Evolutionary conservation across 1,140 invertebrate species (phyloP).

Genomic region (Homarus americanus): DNA sequence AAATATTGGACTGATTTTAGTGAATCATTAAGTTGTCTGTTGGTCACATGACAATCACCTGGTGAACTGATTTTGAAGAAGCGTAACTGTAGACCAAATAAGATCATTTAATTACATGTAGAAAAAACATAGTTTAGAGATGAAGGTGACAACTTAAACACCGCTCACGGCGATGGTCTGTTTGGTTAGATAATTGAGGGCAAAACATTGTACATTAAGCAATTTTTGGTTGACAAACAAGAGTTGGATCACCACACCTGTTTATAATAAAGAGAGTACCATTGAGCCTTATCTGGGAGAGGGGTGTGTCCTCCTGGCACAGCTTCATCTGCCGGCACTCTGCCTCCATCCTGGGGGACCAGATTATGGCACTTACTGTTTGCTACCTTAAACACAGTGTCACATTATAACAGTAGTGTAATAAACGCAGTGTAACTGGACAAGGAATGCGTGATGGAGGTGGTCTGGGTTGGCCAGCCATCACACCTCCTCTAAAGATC

Average conservation of each 20-base stretch:
- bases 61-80: no score
- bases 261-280: slow-evolving; percentile 9
- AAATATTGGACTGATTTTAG: no score
- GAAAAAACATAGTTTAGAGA: no score
- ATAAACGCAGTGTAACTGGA: not conserved
- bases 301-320: not conserved
- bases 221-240: not conserved
- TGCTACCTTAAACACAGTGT: not conserved
- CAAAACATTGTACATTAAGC: not conserved
- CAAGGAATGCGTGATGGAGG: not conserved
- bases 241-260: not conserved
- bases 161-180: no score
- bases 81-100: no score
- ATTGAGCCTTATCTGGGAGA: not conserved
- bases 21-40: no score
- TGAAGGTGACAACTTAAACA: no score
- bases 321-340: not conserved
- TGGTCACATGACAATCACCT: no score
- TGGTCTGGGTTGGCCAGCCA: not conserved
- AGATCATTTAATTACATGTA: no score
- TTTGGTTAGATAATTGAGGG: not conserved
- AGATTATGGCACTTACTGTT: not conserved
- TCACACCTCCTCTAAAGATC: not conserved
- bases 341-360: not conserved
- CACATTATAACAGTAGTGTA: not conserved